These are phyloP conservation scores for Myripristis jacobus DNA, from an alignment of 2,797 vertebrate species.

Conservation along the genomic window DNA sequence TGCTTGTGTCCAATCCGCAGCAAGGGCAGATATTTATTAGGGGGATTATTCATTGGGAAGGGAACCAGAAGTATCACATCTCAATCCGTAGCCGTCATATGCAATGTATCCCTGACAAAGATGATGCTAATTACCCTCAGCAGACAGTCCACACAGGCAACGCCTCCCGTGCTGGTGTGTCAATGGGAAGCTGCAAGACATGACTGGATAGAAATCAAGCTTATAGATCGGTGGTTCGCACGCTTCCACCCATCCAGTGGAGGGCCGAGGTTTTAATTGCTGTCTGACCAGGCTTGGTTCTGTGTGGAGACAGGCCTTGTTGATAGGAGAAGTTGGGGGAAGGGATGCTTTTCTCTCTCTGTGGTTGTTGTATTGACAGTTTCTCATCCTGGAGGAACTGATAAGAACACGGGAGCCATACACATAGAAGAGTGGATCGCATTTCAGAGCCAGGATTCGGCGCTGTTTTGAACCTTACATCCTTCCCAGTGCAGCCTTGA, in stretches of 20 bases:
- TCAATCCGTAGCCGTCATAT: slow-evolving; percentile 61
- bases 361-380: slow-evolving; percentile 83
- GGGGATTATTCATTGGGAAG: slow-evolving; percentile 51
- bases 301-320: slow-evolving; percentile 68
- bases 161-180: slow-evolving; percentile 55
- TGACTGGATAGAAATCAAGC: slow-evolving; percentile 79
- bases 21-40: slow-evolving; percentile 38
- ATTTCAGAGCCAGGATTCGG: slow-evolving; percentile 71
- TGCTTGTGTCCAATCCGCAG: slow-evolving; percentile 16
- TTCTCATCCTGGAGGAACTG: slow-evolving; percentile 75
- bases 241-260: slow-evolving; percentile 40
- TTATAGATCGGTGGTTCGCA: slow-evolving; percentile 82
- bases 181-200: slow-evolving; percentile 65
- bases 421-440: slow-evolving; percentile 73
- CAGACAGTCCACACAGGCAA: slow-evolving; percentile 63
- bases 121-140: slow-evolving; percentile 74
- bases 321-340: slow-evolving; percentile 62
- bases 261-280: slow-evolving; percentile 78
- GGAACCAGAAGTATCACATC: slow-evolving; percentile 44
- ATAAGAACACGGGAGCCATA: slow-evolving; percentile 76
- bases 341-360: slow-evolving; percentile 69
- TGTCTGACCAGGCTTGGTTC: slow-evolving; percentile 63
- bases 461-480: too few species aligned
- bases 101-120: slow-evolving; percentile 58
- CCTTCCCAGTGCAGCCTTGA: too few species aligned